A percentile compares a stretch with the other conserved stretches of the same genome.
Evolutionary conservation across 1,140 invertebrate species (phyloP).

Genomic region (Linepithema humile): DNA sequence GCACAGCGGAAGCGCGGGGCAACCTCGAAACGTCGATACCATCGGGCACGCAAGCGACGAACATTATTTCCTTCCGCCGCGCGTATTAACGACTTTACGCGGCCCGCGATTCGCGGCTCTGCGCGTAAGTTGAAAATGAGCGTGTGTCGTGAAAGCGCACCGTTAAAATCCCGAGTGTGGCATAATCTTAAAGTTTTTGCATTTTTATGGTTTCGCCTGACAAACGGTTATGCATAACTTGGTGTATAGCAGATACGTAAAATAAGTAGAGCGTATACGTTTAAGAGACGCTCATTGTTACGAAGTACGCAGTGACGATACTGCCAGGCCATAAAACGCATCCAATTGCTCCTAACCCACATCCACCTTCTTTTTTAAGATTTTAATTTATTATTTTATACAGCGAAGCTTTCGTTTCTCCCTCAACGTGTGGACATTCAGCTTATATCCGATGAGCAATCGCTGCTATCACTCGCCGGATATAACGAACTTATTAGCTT

Average conservation of each 20-base stretch:
- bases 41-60: conserved; percentile 9
- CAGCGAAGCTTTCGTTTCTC: neutral
- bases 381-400: conserved; percentile 81
- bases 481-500: conserved; percentile 73
- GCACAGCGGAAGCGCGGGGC: neutral
- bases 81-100: conserved; percentile 56
- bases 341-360: conserved; percentile 63
- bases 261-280: conserved; percentile 69
- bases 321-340: conserved; percentile 79
- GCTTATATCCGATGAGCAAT: conserved; percentile 73
- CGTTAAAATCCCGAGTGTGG: conserved; percentile 51
- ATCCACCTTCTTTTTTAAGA: conserved; percentile 59
- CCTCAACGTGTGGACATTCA: neutral
- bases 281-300: conserved; percentile 69
- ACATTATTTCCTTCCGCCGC: conserved; percentile 41
- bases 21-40: conserved; percentile 31
- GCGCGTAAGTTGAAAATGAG: conserved; percentile 47
- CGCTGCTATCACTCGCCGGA: conserved; percentile 70
- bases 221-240: conserved; percentile 71
- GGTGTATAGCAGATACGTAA: conserved; percentile 71
- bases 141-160: conserved; percentile 28
- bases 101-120: conserved; percentile 6
- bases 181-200: conserved; percentile 62
- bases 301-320: conserved; percentile 68
- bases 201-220: conserved; percentile 63